These are phyloP conservation scores for Amphiduros pacificus DNA, from an alignment of 2,888 invertebrate genomes.

Conservation along the genomic window DNA sequence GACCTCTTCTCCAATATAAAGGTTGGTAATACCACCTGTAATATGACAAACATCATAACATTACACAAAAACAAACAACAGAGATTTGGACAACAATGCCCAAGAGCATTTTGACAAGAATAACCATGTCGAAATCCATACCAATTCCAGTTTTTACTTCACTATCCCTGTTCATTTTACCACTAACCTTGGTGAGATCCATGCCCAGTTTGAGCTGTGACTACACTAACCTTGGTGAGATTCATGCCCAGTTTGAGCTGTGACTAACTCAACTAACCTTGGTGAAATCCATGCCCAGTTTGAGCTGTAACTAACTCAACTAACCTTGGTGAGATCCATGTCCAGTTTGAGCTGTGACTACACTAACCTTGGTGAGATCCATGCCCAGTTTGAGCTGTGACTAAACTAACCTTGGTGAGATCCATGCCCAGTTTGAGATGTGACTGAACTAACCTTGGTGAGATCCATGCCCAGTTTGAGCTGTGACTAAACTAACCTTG, in stretches of 20 bases:
- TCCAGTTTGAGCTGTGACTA: neutral
- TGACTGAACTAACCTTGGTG: too few species aligned
- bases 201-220: neutral
- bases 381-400: too few species aligned
- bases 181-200: too few species aligned
- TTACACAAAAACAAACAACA: neutral
- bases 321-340: constrained; percentile 9
- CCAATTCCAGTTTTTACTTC: too few species aligned
- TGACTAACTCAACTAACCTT: neutral
- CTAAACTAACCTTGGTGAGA: too few species aligned
- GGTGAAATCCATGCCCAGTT: neutral
- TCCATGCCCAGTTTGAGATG: too few species aligned
- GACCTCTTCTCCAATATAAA: constrained; percentile 63
- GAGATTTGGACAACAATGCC: neutral
- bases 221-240: neutral
- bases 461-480: too few species aligned
- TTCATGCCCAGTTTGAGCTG: neutral
- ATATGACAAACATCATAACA: neutral
- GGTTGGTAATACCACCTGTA: constrained; percentile 61
- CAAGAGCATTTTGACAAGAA: neutral
- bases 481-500: too few species aligned
- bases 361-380: constrained; percentile 1
- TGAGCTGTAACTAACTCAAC: neutral
- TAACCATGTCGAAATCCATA: too few species aligned
- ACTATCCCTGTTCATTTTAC: too few species aligned